Evolutionary conservation across 2,113 vertebrate genomes (phyloP).

Genomic region (Cebidichthys violaceus): DNA sequence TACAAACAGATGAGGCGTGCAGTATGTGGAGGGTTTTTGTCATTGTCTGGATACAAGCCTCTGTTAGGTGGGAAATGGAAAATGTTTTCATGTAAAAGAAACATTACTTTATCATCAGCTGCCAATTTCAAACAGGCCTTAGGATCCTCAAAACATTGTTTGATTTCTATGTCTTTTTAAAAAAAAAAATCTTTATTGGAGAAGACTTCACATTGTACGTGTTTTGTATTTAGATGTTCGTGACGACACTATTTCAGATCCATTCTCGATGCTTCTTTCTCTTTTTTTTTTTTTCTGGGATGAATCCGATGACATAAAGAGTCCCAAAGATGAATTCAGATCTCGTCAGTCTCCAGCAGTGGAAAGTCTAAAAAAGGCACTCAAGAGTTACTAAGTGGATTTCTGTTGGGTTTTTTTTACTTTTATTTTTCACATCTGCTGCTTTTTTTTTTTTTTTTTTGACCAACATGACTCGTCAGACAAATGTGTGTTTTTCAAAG

Average conservation of each 20-base stretch:
- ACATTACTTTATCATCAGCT: conserved; percentile 77
- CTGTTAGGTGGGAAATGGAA: conserved; percentile 51
- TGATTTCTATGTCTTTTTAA: conserved; percentile 68
- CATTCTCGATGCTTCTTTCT: conserved; percentile 49
- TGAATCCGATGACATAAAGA: conserved; percentile 28
- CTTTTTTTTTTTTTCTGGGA: conserved; percentile 26
- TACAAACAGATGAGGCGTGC: conserved; percentile 26
- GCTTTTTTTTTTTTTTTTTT: too few relatives aligned
- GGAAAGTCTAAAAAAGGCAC: conserved; percentile 40
- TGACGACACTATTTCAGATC: conserved; percentile 58
- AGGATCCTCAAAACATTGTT: conserved; percentile 73
- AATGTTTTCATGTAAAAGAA: conserved; percentile 64
- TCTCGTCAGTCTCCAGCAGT: conserved; percentile 42
- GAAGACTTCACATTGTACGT: conserved; percentile 58
- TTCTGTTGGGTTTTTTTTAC: conserved; percentile 51
- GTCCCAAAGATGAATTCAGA: conserved; percentile 37
- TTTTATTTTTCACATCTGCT: conserved; percentile 67
- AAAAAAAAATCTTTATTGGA: conserved; percentile 47
- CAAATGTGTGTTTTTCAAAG: conserved; percentile 56
- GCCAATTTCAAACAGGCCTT: conserved; percentile 84
- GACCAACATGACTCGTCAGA: conserved; percentile 48
- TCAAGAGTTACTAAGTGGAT: conserved; percentile 30
- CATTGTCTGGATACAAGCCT: conserved; percentile 77
- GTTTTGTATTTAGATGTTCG: conserved; percentile 74
- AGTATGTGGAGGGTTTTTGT: conserved; percentile 84